Evolutionary conservation across 2,113 vertebrate species (phyloP), one percentile per base, ranked within the genome.

Genomic region (Pyxicephalus adspersus): DNA sequence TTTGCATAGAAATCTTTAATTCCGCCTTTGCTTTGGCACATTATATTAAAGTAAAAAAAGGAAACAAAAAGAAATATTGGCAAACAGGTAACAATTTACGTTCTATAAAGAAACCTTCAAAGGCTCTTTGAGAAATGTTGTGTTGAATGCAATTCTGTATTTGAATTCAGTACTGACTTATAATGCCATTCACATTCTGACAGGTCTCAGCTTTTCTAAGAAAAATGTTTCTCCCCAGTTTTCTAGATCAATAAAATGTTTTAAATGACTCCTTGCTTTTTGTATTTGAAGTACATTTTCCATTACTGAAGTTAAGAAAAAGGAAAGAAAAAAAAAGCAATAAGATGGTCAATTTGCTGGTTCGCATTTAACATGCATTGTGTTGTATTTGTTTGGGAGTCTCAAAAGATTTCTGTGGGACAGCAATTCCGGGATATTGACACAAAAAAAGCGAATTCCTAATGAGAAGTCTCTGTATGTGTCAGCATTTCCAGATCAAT

Each of bases 271-370:
- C 17, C 45, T 23, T 52, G 34, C 29, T 65, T 38, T 81, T 81
- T 31, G 58, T 65, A 64, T 81, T 57, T 57, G 68, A 64, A 81
- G 58, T 52, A 38, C 78, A 73, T 34, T 55, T 72, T 74, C 79
- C 55, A 74, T 81, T 74, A 74, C 25, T 29, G n/a, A 72, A 65
- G 68, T 81, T 2, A 15, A 45, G n/a, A 8, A 51, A 51, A 29
- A 38, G 19, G 50, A 78, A 80, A 71, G 66, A 31, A 34, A 54
- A 57, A 77, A 45, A 38, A 64, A 60, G 38, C 38, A 71, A 51
- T 72, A 80, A 61, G 61, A 60, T 11, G 7, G 23, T n/a, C 26
- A 79, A 68, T 68, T 68, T 68, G 22, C 64, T 8, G 67, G 20
- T 63, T 72, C 45, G 23, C 60, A 74, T 73, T 73, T 81, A 55